Base-by-base conservation (phyloP, 2,888 invertebrate species). In the Schrankia costaestrigalis region DNA sequence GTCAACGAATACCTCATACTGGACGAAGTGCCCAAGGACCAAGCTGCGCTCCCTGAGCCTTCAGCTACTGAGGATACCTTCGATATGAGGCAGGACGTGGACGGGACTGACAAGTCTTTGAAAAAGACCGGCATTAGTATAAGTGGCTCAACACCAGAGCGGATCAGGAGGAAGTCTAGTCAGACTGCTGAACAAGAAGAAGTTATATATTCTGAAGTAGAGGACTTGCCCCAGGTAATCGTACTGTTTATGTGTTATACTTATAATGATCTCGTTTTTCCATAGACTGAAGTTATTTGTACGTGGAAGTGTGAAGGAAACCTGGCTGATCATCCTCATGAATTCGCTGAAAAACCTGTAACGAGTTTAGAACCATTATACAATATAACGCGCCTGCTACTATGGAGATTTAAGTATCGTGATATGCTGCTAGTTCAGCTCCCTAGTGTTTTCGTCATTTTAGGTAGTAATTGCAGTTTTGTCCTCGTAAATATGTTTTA, bases 151-250 rank as follows among this genome's bases (percentile, higher is more conserved):
- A 39, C 46, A 1, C 36, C 46, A 0, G 59, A 58, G n/a, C 25
- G 31, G 10, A 9, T 39, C 10, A 15, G 45, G 6, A 38, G 40
- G 31, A 41, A 38, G 15, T 37, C 51, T 18, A 27, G 30, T 10
- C 35, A 33, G 9, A 26, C 35, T 17, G 28, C 33, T 3, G 19
- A 28, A 2, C 61, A 59, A 7, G 74, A 78, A 8, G 82, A 85
- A 38, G 79, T 60, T 34, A 81, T 84, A 35, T 85, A 86, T 53
- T 75, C 79, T 1, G 85, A 84, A 63, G 79, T 83, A 8, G 82
- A 78, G 22, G 77, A 83, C 26, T 41, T 50, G 38, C 58, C 72
- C 19, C 79, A 83, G 84, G 84, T 84, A 82, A 72, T 37, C 37
- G 38, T 33, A 44, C 38, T 32, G 26, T 29, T 30, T 22, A 14